phyloP scores from a whole-genome alignment of 2,797 vertebrate genomes.

The Eulemur albifrons region DNA sequence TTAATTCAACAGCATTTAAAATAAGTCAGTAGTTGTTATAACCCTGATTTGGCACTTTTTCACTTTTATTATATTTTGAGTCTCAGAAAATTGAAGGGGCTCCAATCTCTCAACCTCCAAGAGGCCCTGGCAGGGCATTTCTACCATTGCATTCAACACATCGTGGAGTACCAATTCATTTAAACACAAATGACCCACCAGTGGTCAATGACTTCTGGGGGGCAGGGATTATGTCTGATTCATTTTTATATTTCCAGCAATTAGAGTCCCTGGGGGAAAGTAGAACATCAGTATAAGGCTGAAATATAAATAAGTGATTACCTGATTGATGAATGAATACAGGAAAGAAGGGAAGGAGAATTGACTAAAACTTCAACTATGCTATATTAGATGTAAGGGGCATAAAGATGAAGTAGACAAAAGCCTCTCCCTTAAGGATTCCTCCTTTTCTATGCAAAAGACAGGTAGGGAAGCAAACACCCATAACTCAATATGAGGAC shows the following conservation, averaged over 20 bases:
- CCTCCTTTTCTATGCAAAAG: neutral
- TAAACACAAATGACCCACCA: neutral
- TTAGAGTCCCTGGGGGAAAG: neutral
- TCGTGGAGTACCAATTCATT: neutral
- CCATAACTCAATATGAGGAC: neutral
- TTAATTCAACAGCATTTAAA: slow-evolving; percentile 26
- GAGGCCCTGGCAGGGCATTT: neutral
- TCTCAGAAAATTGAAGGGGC: neutral
- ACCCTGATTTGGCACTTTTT: neutral
- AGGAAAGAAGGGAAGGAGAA: neutral
- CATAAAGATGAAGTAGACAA: neutral
- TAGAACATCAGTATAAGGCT: neutral
- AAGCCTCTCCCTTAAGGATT: neutral
- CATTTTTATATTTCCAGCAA: neutral
- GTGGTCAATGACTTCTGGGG: neutral
- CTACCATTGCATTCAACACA: neutral
- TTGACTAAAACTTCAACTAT: neutral
- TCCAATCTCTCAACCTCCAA: neutral
- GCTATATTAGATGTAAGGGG: neutral
- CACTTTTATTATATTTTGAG: neutral
- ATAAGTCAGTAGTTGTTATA: neutral
- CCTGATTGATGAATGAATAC: neutral
- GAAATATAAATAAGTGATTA: neutral
- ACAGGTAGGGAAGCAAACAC: neutral
- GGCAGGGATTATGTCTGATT: neutral